Base-by-base conservation (phyloP, 2,888 invertebrate species). In the Ennomos erosarius region DNA sequence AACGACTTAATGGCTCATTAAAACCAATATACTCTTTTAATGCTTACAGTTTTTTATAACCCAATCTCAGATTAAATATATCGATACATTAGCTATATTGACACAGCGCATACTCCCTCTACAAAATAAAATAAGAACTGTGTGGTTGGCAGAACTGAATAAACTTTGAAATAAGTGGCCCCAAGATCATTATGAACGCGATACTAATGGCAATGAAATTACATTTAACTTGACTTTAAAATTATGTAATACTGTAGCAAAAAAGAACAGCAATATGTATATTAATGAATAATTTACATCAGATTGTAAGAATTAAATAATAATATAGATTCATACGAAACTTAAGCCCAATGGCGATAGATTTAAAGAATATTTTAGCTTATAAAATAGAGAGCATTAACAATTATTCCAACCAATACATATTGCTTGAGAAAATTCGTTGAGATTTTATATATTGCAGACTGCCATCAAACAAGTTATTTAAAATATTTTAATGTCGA, bases 401-500 rank as follows among this genome's bases (percentile, higher is more conserved):
- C 59, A 70, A 65, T 68, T 26, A 26, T 26, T 72, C 60, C 74
- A 55, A 43, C 69, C 72, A 75, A 82, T 44, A 6, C 34, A 70
- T 90, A 90, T 91, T 91, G 90, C 90, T 90, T 87, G 65, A 71
- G 73, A 84, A 87, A 43, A 87, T 88, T 88, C 86, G 85, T 87
- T 85, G 81, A 84, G 75, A 66, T 62, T 66, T 65, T 63, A 48
- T 46, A 70, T 76, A 77, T 77, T 77, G 75, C 72, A 59, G 54
- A 71, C 71, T 26, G 26, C 26, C 3, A 6, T 26, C 16, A 64
- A 56, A n/a, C n/a, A n/a, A 70, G 73, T 75, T 86, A 84, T 84
- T 82, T 71, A 74, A 72, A 66, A 65, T 65, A 67, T 55, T 45
- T 56, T 47, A 16, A 50, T 26, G 6, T 26, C 26, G 26, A 26